Conservation (phyloP, 2,888 invertebrate species). For the Andrena bicolor region DNA sequence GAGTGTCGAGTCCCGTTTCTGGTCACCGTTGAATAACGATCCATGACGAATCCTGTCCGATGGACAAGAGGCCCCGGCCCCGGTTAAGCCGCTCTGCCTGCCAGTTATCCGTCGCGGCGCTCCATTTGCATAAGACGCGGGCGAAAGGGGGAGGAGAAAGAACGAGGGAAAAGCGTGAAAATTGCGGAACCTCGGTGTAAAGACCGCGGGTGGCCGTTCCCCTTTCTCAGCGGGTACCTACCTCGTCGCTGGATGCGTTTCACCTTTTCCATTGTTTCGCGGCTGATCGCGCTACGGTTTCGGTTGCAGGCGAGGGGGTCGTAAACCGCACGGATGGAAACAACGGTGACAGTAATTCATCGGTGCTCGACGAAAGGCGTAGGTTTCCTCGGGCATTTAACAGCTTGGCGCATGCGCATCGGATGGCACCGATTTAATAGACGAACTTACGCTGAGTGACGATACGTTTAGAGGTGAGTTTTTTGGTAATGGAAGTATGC, state of each 20-base stretch:
- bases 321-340: slow-evolving; percentile 53
- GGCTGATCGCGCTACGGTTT: slow-evolving; percentile 51
- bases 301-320: slow-evolving; percentile 25
- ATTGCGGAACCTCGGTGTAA: slow-evolving; percentile 70
- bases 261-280: slow-evolving; percentile 62
- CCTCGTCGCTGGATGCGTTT: slow-evolving; percentile 44
- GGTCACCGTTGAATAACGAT: slow-evolving; percentile 72
- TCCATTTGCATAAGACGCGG: slow-evolving; percentile 64
- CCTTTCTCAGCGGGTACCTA: slow-evolving; percentile 45
- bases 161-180: slow-evolving; percentile 72
- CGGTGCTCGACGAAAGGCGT: slow-evolving; percentile 5
- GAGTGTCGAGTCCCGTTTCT: slow-evolving; percentile 41
- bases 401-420: background rate
- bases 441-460: no score
- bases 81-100: slow-evolving; percentile 37
- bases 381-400: background rate
- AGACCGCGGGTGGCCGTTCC: slow-evolving; percentile 63
- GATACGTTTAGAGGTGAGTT: no score
- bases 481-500: no score
- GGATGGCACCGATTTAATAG: background rate
- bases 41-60: slow-evolving; percentile 71
- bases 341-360: slow-evolving; percentile 54
- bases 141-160: slow-evolving; percentile 28
- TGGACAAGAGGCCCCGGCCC: slow-evolving; percentile 58
- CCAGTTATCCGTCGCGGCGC: slow-evolving; percentile 58